Base-by-base conservation (phyloP, 2,888 invertebrate species). In the Drosophila greeni region DNA sequence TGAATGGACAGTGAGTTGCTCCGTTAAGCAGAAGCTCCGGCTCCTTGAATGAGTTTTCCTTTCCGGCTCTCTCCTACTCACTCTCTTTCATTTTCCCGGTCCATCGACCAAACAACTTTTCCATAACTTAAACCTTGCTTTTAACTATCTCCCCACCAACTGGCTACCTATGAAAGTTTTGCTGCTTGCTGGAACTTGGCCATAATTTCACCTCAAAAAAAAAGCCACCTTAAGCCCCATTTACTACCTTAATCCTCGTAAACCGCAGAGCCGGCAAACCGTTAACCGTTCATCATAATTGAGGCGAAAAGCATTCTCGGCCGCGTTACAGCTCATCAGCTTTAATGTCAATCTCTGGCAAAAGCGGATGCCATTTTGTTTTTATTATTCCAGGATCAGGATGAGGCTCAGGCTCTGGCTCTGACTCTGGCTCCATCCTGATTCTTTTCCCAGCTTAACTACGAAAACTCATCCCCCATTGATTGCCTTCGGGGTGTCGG, bases 301-400 rank as follows among this genome's bases (percentile, higher is more conserved):
- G 59, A 61, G 39, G 36, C 42, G 39, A 24, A 24, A 23, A 24
- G 33, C 65, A 52, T 58, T 49, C 47, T 29, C 40, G 42, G 60
- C 16, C 45, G 51, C 37, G 45, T 66, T 61, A 55, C 47, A 59
- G 43, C 49, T 62, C 55, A 58, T 64, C 64, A 57, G 56, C 31
- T 71, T 65, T 37, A 47, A 36, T 40, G 64, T 39, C 64, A 74
- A 77, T 67, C 67, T 67, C 20, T 31, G 18, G 45, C 48, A 48
- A 33, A 33, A 33, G 39, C 33, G 45, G 43, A 65, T 42, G 60
- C 45, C 65, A 74, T 81, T 75, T 74, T 61, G 55, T 59, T 74
- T 66, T 48, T 70, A 54, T 61, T 62, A 61, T 66, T 62, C 59
- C 9, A 18, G 26, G 45, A 29, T 18, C 12, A 5, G 43, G n/a